Percentiles rank a stretch among this genome's conserved stretches.
phyloP scores from a whole-genome alignment of 2,797 vertebrate species.

The Vespertilio murinus region DNA sequence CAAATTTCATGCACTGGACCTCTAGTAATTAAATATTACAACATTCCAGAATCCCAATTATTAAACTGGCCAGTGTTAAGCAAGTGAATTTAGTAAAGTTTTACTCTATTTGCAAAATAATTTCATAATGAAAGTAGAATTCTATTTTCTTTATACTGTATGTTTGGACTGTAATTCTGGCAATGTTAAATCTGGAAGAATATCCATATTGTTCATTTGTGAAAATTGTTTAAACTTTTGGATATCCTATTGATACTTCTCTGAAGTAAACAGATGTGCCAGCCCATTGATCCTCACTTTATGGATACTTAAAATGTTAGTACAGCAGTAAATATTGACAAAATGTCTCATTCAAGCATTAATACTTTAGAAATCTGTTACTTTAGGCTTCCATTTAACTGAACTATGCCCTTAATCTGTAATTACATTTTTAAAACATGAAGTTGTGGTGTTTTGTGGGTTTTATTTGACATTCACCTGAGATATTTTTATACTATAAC shows the following conservation, averaged over 20 bases:
- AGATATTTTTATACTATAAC: conserved; percentile 18
- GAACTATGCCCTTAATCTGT: neutral
- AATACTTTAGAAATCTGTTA: neutral
- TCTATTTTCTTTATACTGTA: conserved; percentile 9
- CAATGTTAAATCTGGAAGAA: neutral
- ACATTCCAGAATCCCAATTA: conserved; percentile 14
- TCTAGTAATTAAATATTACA: conserved; percentile 26
- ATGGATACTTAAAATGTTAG: conserved; percentile 29
- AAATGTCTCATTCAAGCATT: neutral
- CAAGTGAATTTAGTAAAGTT: conserved; percentile 34
- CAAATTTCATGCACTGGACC: too few species aligned
- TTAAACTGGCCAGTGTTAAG: neutral
- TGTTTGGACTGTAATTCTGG: neutral
- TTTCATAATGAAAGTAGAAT: neutral
- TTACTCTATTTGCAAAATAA: conserved; percentile 48
- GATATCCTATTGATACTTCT: neutral
- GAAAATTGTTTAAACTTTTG: neutral
- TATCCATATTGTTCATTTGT: neutral
- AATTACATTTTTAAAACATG: conserved; percentile 36
- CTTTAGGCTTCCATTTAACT: neutral
- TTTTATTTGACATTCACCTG: neutral
- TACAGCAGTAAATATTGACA: neutral
- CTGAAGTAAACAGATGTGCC: conserved; percentile 4
- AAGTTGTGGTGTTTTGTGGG: neutral
- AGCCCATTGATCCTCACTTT: neutral